phyloP scores from a whole-genome alignment of 2,797 vertebrate genomes.

The Aphelocoma californica region DNA sequence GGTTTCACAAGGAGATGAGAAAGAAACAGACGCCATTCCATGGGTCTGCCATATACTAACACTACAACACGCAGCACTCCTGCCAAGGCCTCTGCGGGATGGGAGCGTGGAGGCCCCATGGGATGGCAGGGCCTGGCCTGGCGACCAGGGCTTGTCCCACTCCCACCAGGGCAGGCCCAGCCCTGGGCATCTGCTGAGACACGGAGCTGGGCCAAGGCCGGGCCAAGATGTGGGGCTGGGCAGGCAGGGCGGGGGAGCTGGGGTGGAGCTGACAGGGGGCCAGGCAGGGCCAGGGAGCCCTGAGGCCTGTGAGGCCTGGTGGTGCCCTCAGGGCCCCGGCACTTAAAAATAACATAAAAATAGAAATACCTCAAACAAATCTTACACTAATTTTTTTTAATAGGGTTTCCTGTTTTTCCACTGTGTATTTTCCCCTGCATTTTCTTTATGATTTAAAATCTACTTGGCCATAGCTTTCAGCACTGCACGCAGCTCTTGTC shows the following conservation, averaged over 20 bases:
- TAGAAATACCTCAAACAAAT: neutral
- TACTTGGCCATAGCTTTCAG: neutral
- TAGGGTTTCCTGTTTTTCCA: neutral
- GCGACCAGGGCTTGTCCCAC: rapidly evolving
- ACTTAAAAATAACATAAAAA: neutral
- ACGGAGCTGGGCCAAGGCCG: too few relatives aligned
- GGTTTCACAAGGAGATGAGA: neutral
- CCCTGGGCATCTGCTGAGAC: rapidly evolving
- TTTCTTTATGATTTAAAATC: slow-evolving; percentile 12
- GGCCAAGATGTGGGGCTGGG: neutral
- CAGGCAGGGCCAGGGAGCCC: neutral
- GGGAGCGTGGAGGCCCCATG: rapidly evolving
- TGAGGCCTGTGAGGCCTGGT: rapidly evolving
- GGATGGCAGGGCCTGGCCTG: neutral
- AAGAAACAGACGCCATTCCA: neutral
- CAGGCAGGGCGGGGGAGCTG: neutral
- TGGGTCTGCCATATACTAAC: neutral
- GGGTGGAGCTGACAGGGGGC: neutral
- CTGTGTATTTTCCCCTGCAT: neutral
- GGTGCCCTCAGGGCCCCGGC: neutral
- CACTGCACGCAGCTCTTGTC: neutral
- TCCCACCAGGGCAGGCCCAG: rapidly evolving
- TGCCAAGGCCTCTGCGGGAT: rapidly evolving
- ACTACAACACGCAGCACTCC: neutral
- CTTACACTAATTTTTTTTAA: slow-evolving; percentile 1